phyloP scores from a whole-genome alignment of 2,888 invertebrate species.

The Rhodophaea formosa region DNA sequence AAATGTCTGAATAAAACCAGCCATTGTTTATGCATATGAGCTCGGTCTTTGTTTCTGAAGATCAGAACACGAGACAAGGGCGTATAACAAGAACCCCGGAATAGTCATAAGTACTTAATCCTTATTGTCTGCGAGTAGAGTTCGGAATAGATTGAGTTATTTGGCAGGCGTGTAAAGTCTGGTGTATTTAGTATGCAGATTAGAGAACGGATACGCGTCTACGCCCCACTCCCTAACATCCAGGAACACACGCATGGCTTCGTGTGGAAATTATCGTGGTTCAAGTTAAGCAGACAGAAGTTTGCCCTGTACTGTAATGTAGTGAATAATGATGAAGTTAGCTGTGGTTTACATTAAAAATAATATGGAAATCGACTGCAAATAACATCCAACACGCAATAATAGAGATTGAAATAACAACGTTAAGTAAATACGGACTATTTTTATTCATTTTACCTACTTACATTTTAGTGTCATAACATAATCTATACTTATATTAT shows the following conservation, averaged over 20 bases:
- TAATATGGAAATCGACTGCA: too few species aligned
- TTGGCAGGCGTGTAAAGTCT: constrained; percentile 39
- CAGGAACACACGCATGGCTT: constrained; percentile 58
- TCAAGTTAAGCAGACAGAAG: constrained; percentile 40
- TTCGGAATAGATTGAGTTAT: constrained; percentile 31
- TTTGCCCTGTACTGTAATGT: neutral
- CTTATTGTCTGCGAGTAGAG: constrained; percentile 32
- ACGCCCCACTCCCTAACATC: constrained; percentile 59
- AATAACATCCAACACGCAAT: too few species aligned
- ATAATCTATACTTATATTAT: too few species aligned
- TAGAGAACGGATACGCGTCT: constrained; percentile 66
- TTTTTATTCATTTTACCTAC: too few species aligned
- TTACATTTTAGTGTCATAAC: too few species aligned
- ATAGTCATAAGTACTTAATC: constrained; percentile 20
- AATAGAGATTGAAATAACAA: too few species aligned
- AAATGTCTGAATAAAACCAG: constrained; percentile 22
- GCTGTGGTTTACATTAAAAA: neutral
- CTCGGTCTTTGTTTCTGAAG: constrained; percentile 32
- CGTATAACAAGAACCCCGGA: constrained; percentile 26
- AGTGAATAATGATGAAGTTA: neutral
- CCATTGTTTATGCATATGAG: constrained; percentile 41
- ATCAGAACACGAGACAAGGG: constrained; percentile 38
- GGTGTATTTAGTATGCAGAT: constrained; percentile 69
- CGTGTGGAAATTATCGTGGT: constrained; percentile 68
- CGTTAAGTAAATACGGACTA: too few species aligned